phyloP scores from a whole-genome alignment of 2,888 invertebrate species.

The Polymixis lichenea region DNA sequence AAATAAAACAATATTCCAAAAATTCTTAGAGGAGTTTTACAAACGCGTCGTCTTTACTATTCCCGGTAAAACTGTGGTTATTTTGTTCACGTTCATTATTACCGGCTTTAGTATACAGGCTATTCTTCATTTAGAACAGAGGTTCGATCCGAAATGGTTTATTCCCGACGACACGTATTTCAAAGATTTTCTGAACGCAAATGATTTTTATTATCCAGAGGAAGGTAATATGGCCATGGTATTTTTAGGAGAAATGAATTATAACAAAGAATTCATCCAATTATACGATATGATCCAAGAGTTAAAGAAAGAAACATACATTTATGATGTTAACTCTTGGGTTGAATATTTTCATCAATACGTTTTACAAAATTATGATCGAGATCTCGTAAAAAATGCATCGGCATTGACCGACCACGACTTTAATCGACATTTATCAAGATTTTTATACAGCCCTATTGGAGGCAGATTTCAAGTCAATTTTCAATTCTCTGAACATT shows the following conservation, averaged over 20 bases:
- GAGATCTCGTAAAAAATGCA: conserved; percentile 85
- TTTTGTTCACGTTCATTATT: conserved; percentile 91
- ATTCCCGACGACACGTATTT: conserved; percentile 93
- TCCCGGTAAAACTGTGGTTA: conserved; percentile 92
- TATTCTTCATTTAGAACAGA: conserved; percentile 92
- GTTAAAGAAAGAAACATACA: conserved; percentile 88
- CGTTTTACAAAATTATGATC: conserved; percentile 89
- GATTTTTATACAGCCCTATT: conserved; percentile 92
- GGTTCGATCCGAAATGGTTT: conserved; percentile 95
- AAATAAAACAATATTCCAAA: conserved; percentile 91
- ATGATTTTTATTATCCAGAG: conserved; percentile 92
- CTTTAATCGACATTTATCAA: conserved; percentile 92
- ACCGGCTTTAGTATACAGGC: conserved; percentile 92
- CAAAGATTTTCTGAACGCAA: conserved; percentile 90
- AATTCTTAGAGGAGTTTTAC: conserved; percentile 91
- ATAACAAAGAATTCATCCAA: conserved; percentile 91
- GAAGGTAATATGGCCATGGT: conserved; percentile 92
- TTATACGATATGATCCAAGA: conserved; percentile 89
- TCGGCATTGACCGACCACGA: conserved; percentile 86
- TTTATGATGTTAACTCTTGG: conserved; percentile 92
- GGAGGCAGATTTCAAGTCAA: conserved; percentile 93
- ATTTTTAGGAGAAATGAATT: conserved; percentile 92
- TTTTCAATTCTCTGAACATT: conserved; percentile 91
- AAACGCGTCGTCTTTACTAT: conserved; percentile 92
- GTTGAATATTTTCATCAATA: conserved; percentile 92